A percentile compares a stretch with the other conserved stretches of the same genome.
These are phyloP conservation scores for Psephotus haematonotus DNA, from an alignment of 2,113 vertebrate genomes.

Conservation along the genomic window DNA sequence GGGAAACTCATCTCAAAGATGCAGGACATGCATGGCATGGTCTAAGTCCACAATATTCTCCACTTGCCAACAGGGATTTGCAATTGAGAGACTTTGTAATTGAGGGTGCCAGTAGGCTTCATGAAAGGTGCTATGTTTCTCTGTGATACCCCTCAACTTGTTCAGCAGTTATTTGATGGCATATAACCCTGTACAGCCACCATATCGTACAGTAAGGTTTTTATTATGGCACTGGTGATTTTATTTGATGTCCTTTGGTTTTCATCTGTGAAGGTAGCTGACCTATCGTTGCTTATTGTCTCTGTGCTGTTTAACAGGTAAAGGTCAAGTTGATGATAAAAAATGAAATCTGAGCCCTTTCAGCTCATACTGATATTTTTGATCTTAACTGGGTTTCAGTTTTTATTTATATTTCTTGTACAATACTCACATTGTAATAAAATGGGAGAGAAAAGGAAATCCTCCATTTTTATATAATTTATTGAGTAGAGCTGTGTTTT, in stretches of 20 bases:
- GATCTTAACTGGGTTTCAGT: not conserved
- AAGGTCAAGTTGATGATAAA: not conserved
- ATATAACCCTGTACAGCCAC: not conserved
- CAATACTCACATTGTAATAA: not conserved
- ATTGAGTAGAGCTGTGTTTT: not conserved
- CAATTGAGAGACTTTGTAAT: fast-evolving
- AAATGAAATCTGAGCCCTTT: not conserved
- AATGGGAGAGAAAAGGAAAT: not conserved
- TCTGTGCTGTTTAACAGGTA: not conserved
- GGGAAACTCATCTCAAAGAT: fast-evolving
- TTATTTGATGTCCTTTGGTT: not conserved
- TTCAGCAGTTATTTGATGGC: not conserved
- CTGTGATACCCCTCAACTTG: not conserved
- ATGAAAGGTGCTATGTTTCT: not conserved
- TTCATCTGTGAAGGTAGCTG: not conserved
- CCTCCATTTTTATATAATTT: not conserved
- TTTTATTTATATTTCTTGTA: not conserved
- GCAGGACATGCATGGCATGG: fast-evolving
- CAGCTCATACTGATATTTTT: not conserved
- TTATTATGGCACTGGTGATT: not conserved
- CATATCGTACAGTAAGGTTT: not conserved
- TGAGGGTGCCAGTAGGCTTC: not conserved
- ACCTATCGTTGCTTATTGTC: not conserved
- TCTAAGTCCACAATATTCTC: not conserved
- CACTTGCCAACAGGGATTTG: not conserved